phyloP scores from a whole-genome alignment of 2,797 vertebrate species.

The Enteromius treurensis region DNA sequence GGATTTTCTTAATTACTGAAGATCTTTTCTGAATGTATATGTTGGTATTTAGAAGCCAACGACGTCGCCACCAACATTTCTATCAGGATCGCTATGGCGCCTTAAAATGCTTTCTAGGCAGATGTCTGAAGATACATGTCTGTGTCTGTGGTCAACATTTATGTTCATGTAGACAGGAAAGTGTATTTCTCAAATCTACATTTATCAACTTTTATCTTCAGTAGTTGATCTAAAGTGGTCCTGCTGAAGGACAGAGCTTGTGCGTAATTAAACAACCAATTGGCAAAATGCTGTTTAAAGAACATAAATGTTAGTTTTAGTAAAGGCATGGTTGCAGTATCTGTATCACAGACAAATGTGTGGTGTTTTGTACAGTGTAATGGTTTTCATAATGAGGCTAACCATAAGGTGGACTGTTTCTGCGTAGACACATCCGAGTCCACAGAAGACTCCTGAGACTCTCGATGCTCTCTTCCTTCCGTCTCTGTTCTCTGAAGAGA shows the following conservation, averaged over 20 bases:
- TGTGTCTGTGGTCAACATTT: neutral
- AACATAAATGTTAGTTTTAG: neutral
- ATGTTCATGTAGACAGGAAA: neutral
- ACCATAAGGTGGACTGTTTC: neutral
- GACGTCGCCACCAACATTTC: neutral
- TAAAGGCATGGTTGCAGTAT: neutral
- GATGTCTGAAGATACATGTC: neutral
- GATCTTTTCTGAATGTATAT: constrained; percentile 13
- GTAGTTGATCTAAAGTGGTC: neutral
- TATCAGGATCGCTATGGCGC: no score
- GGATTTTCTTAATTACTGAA: constrained; percentile 7
- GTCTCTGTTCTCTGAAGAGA: constrained; percentile 57
- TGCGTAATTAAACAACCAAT: neutral
- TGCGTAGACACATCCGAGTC: neutral
- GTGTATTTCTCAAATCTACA: neutral
- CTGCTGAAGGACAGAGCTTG: neutral
- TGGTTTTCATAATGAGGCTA: neutral
- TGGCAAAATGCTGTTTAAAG: neutral
- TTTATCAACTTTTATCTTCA: neutral
- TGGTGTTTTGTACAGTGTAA: neutral
- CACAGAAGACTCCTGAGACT: constrained; percentile 56
- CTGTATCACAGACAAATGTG: neutral
- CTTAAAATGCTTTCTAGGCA: neutral
- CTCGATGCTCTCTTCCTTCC: constrained; percentile 59
- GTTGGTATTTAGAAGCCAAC: neutral